These are phyloP conservation scores for Pocillopora meandrina DNA, from an alignment of 92 coral and sea anemone species.

Conservation along the genomic window DNA sequence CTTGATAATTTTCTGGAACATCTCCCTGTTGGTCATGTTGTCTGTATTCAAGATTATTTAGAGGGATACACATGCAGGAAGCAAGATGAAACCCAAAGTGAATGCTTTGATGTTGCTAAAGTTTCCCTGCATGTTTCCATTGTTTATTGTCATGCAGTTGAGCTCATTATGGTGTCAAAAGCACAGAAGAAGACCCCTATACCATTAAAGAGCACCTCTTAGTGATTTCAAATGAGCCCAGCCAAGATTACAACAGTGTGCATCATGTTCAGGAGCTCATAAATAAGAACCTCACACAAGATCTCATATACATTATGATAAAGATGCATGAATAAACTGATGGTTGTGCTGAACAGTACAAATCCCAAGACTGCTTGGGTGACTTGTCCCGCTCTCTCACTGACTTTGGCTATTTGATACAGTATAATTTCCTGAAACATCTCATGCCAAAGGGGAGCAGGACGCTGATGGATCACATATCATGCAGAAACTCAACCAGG, in stretches of 20 bases:
- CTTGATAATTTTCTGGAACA: conserved; percentile 35
- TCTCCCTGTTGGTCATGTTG: conserved; percentile 20
- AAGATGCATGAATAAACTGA: conserved; percentile 32
- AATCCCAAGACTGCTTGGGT: conserved; percentile 15
- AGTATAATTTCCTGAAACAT: conserved; percentile 18
- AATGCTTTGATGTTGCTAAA: conserved; percentile 37
- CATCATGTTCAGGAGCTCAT: conserved; percentile 23
- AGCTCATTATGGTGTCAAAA: conserved; percentile 8
- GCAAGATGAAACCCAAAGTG: conserved; percentile 35
- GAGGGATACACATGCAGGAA: conserved; percentile 41
- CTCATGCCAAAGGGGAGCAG: conserved; percentile 21
- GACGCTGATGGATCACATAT: background rate
- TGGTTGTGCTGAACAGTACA: conserved; percentile 42
- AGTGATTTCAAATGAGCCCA: conserved; percentile 29
- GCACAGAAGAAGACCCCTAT: conserved; percentile 11
- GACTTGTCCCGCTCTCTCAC: conserved; percentile 28
- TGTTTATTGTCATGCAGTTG: conserved; percentile 22
- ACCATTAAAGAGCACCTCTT: background rate
- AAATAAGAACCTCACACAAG: conserved; percentile 14
- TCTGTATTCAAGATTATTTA: conserved; percentile 32
- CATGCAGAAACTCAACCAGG: conserved; percentile 34
- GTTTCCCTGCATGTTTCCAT: conserved; percentile 34
- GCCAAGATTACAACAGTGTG: conserved; percentile 36
- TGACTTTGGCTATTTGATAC: conserved; percentile 30
- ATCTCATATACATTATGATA: conserved; percentile 2